A percentile compares a stretch with the other conserved stretches of the same genome.
These are phyloP conservation scores for Merodon equestris DNA, from an alignment of 2,888 invertebrate species.

Conservation along the genomic window DNA sequence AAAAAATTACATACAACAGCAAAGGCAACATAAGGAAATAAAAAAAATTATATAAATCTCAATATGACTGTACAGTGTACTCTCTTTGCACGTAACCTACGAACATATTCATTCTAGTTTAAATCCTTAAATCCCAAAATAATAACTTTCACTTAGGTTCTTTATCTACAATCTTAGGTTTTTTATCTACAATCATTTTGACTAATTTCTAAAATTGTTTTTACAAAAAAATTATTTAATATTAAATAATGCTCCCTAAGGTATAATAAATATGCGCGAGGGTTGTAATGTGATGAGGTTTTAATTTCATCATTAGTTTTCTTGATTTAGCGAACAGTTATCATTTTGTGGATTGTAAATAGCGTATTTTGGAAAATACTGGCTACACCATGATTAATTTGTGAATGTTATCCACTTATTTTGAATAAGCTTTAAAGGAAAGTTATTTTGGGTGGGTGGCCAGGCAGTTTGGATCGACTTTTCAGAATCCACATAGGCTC, in stretches of 20 bases:
- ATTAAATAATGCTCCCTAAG: constrained; percentile 53
- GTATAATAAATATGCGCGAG: constrained; percentile 28
- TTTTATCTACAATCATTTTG: constrained; percentile 48
- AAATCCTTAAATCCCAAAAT: not conserved
- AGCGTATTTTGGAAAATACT: not conserved
- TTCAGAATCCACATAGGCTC: too few species aligned
- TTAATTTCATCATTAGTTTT: too few species aligned
- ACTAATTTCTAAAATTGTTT: constrained; percentile 51
- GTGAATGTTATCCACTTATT: too few species aligned
- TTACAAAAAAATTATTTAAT: constrained; percentile 62
- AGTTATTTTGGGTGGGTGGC: too few species aligned
- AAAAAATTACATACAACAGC: constrained; percentile 1
- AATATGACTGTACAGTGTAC: constrained; percentile 33
- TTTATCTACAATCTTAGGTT: too few species aligned
- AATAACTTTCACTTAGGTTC: not conserved
- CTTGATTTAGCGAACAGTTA: too few species aligned
- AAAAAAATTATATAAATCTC: constrained; percentile 1
- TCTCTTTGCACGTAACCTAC: constrained; percentile 43
- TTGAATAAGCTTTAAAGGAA: too few species aligned
- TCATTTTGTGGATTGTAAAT: too few species aligned
- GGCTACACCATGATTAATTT: too few species aligned
- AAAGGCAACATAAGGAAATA: constrained; percentile 1
- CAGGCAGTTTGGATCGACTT: too few species aligned
- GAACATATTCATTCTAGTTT: constrained; percentile 8
- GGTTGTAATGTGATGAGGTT: too few species aligned